phyloP scores from a whole-genome alignment of 2,113 vertebrate species.

The Vidua macroura region DNA sequence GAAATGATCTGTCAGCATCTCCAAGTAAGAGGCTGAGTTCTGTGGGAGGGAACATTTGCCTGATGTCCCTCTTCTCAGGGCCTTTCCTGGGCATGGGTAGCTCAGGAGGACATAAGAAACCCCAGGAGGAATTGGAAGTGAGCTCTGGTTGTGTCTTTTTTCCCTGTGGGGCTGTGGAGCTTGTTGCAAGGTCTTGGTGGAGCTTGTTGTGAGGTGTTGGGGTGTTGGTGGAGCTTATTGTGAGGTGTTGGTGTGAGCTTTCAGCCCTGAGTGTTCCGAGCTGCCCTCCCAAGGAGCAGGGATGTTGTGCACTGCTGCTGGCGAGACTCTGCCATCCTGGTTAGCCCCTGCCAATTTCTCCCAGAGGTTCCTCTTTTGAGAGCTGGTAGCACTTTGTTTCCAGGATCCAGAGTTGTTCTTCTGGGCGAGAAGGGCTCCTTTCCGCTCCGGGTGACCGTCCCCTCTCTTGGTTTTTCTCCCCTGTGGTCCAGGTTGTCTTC shows the following conservation, averaged over 20 bases:
- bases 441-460: background rate
- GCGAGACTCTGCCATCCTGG: background rate
- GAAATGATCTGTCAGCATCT: background rate
- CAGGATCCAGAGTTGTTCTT: background rate
- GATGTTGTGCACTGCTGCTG: background rate
- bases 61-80: background rate
- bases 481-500: constrained; percentile 87
- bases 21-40: background rate
- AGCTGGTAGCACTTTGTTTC: background rate
- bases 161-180: background rate
- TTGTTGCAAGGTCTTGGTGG: background rate
- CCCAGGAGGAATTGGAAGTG: background rate
- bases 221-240: background rate
- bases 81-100: background rate
- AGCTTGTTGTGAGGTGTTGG: background rate
- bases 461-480: constrained; percentile 7
- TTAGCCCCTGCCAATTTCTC: background rate
- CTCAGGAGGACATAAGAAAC: background rate
- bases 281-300: background rate
- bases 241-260: background rate
- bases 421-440: background rate
- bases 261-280: accelerated
- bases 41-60: background rate
- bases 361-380: background rate
- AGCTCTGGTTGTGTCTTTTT: background rate